phyloP scores from a whole-genome alignment of 2,113 vertebrate species.

The Rhabdomys dilectus region DNA sequence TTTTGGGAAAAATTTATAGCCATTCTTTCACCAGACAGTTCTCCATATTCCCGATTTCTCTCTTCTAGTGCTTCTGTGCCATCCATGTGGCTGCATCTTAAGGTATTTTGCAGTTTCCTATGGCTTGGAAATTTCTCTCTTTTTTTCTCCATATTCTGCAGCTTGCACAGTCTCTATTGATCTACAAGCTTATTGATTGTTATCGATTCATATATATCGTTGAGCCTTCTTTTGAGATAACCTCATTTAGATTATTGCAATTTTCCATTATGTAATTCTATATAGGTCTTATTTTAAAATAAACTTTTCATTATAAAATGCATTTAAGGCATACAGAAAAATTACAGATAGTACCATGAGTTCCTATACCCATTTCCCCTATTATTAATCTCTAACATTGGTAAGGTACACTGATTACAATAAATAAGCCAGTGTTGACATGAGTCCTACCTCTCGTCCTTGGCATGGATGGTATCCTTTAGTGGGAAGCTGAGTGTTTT shows the following conservation, averaged over 20 bases:
- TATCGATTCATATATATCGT: background rate
- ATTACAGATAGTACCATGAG: background rate
- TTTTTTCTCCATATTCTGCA: background rate
- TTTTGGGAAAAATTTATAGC: background rate
- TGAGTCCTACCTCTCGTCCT: background rate
- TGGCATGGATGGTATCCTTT: background rate
- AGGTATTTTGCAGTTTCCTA: background rate
- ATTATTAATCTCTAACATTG: background rate
- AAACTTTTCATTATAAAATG: background rate
- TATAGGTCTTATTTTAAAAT: background rate
- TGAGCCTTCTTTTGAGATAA: background rate
- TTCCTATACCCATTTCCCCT: background rate
- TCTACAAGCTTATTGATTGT: background rate
- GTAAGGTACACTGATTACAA: background rate
- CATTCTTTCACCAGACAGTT: background rate
- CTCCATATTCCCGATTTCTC: background rate
- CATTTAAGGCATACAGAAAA: background rate
- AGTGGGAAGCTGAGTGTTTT: background rate
- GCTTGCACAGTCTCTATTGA: background rate
- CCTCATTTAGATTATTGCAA: background rate
- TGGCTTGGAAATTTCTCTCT: background rate
- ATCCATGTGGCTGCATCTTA: too few species aligned
- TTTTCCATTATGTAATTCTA: background rate
- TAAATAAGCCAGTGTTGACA: background rate
- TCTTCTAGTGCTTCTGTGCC: background rate